Conservation (phyloP, 2,888 invertebrate genomes). For the Podabrus alpinus region DNA sequence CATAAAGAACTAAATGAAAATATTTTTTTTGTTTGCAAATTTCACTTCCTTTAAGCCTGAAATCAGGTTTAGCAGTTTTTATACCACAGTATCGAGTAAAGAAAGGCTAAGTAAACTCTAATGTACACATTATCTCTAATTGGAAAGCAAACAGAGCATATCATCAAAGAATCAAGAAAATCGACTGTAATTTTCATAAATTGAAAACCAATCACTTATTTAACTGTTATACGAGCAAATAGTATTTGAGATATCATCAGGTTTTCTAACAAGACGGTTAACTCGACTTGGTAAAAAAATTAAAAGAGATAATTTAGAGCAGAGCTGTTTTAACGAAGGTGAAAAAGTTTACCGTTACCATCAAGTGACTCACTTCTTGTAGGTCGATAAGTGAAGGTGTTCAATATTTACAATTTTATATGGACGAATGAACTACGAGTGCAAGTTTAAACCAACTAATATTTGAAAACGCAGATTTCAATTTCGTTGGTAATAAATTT, state of each 20-base stretch:
- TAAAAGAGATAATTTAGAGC: conserved; percentile 5
- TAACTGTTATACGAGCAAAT: background rate
- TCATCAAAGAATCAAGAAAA: background rate
- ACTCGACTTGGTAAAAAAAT: background rate
- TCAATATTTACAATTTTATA: background rate
- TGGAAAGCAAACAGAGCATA: background rate
- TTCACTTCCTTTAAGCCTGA: background rate
- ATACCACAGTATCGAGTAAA: background rate
- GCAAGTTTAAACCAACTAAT: background rate
- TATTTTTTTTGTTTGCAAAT: background rate
- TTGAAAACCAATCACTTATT: background rate
- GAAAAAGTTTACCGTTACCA: conserved; percentile 5
- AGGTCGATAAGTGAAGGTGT: conserved; percentile 3
- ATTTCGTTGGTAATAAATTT: background rate
- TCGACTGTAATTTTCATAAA: background rate
- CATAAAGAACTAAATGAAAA: background rate
- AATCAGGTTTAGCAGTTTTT: background rate
- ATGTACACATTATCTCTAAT: background rate
- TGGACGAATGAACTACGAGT: background rate
- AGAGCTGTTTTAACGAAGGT: background rate
- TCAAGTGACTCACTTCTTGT: conserved; percentile 1
- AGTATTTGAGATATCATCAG: background rate
- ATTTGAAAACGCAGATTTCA: background rate
- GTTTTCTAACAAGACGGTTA: background rate
- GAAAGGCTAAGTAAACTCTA: background rate